These are phyloP conservation scores for Halocynthia aurantium DNA, from an alignment of 23 tunicate genomes.

Conservation along the genomic window DNA sequence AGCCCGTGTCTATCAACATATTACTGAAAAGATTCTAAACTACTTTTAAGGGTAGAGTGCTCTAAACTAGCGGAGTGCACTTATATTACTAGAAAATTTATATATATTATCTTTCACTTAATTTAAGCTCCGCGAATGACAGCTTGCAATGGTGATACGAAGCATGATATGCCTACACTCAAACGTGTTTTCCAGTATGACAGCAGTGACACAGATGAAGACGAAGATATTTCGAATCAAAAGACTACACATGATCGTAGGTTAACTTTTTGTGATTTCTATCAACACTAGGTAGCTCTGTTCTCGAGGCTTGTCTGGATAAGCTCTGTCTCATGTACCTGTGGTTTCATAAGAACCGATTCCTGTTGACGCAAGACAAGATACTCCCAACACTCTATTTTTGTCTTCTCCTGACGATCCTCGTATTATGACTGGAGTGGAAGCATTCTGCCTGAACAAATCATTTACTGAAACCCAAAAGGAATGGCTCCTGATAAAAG, in stretches of 20 bases:
- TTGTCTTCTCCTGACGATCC: slow-evolving; percentile 1
- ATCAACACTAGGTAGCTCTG: background rate
- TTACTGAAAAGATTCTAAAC: too few relatives aligned
- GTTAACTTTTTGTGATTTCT: background rate
- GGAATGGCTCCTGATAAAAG: background rate
- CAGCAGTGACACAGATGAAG: slow-evolving; percentile 9
- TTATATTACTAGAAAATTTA: too few relatives aligned
- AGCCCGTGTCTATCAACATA: too few relatives aligned
- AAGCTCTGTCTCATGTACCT: too few relatives aligned
- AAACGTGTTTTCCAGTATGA: background rate
- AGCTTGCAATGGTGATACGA: background rate
- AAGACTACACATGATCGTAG: background rate
- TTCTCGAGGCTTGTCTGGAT: too few relatives aligned
- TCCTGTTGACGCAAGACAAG: background rate
- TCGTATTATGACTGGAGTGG: background rate
- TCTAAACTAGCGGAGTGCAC: too few relatives aligned
- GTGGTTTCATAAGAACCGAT: too few relatives aligned
- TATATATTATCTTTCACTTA: too few relatives aligned
- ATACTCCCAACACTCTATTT: background rate
- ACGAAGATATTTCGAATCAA: background rate
- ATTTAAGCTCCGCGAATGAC: too few relatives aligned
- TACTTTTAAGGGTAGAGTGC: too few relatives aligned
- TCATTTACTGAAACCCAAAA: background rate
- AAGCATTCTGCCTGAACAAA: slow-evolving; percentile 6
- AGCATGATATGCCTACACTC: background rate